phyloP scores from a whole-genome alignment of 2,797 vertebrate genomes.

The Gymnoscopelus microlampas region DNA sequence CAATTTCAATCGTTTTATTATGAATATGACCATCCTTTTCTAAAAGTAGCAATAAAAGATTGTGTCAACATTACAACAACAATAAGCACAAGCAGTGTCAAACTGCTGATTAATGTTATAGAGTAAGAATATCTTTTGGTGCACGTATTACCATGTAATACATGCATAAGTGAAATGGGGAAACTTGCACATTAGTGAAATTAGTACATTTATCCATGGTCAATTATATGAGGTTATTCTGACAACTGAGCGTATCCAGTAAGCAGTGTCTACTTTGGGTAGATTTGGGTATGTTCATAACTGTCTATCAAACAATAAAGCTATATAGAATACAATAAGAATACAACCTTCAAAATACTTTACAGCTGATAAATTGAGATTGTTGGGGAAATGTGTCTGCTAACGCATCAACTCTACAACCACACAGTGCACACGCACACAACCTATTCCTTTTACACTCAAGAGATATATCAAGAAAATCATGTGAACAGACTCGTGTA shows the following conservation, averaged over 20 bases:
- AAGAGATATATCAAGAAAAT: conserved; percentile 10
- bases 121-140: conserved; percentile 11
- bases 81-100: conserved; percentile 71
- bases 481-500: neutral
- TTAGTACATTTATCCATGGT: conserved; percentile 18
- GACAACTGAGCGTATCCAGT: neutral
- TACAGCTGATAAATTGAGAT: conserved; percentile 31
- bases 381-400: conserved; percentile 21
- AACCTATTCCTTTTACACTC: conserved; percentile 23
- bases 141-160: conserved; percentile 6
- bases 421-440: conserved; percentile 46
- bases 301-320: conserved; percentile 25
- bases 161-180: conserved; percentile 7
- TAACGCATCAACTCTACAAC: conserved; percentile 29
- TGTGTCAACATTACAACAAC: conserved; percentile 35
- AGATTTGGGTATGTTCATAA: conserved; percentile 7
- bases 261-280: conserved; percentile 17
- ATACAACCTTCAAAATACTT: conserved; percentile 12
- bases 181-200: conserved; percentile 11
- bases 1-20: conserved; percentile 57
- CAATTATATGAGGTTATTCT: conserved; percentile 16
- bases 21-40: conserved; percentile 40
- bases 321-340: conserved; percentile 1
- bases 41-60: conserved; percentile 44
- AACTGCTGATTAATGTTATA: conserved; percentile 64